Percentiles rank a stretch among this genome's conserved stretches.
These are phyloP conservation scores for Minunthozetes semirufus DNA, from an alignment of 2,888 invertebrate genomes.

Conservation along the genomic window DNA sequence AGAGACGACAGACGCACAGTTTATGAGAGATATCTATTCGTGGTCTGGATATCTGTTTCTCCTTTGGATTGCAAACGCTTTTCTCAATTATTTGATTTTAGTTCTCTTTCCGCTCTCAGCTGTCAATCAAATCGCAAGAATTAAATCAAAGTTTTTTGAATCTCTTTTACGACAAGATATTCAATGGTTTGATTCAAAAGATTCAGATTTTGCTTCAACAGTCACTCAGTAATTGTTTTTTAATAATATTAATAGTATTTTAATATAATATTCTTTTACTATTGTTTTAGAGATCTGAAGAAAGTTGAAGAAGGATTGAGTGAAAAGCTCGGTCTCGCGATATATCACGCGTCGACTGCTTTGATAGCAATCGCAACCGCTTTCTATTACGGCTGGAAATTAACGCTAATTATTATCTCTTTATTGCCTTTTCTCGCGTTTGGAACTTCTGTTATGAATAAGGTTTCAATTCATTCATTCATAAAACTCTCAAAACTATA, in stretches of 20 bases:
- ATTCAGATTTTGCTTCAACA: slow-evolving; percentile 49
- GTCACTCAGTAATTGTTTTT: slow-evolving; percentile 13
- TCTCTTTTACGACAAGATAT: slow-evolving; percentile 49
- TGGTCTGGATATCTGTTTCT: too few species aligned
- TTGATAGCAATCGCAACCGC: slow-evolving; percentile 64
- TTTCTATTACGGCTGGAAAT: slow-evolving; percentile 69
- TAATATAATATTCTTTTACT: not conserved
- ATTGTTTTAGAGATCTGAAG: slow-evolving; percentile 26
- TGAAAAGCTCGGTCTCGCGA: slow-evolving; percentile 68
- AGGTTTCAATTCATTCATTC: slow-evolving; percentile 49
- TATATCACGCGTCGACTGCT: slow-evolving; percentile 62
- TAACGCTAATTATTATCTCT: slow-evolving; percentile 66
- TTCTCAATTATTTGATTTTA: slow-evolving; percentile 3
- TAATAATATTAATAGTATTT: not conserved
- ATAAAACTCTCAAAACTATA: too few species aligned
- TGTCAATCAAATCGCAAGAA: not conserved
- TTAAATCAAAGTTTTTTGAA: slow-evolving; percentile 16
- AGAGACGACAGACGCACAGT: not conserved
- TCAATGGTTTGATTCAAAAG: slow-evolving; percentile 50
- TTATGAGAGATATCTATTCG: too few species aligned
- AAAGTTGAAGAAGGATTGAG: slow-evolving; percentile 76
- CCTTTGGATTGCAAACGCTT: too few species aligned
- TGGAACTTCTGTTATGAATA: slow-evolving; percentile 65
- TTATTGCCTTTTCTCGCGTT: slow-evolving; percentile 69
- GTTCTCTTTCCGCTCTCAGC: slow-evolving; percentile 14